A percentile compares a stretch with the other conserved stretches of the same genome.
phyloP scores from a whole-genome alignment of 2,113 vertebrate species.

The Empidonax traillii region DNA sequence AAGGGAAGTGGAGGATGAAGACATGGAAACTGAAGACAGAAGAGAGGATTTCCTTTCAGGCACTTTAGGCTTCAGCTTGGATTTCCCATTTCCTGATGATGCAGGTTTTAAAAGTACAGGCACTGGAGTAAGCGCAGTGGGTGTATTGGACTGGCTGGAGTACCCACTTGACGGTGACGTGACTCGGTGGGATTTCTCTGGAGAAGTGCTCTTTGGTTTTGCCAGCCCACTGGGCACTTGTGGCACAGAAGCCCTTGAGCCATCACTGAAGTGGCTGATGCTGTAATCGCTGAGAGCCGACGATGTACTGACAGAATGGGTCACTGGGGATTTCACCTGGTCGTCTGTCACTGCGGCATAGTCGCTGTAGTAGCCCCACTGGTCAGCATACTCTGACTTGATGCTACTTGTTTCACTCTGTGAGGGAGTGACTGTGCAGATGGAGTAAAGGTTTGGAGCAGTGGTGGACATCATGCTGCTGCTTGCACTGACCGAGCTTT shows the following conservation, averaged over 20 bases:
- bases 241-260: slow-evolving; percentile 58
- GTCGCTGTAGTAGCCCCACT: slow-evolving; percentile 93
- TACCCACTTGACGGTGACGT: slow-evolving; percentile 97
- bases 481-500: slow-evolving; percentile 85
- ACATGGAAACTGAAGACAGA: slow-evolving; percentile 87
- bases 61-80: slow-evolving; percentile 87
- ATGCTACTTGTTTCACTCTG: slow-evolving; percentile 95
- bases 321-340: slow-evolving; percentile 66
- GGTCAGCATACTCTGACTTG: slow-evolving; percentile 90
- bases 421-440: slow-evolving; percentile 87
- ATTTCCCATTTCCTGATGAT: slow-evolving; percentile 83
- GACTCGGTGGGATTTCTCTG: slow-evolving; percentile 89
- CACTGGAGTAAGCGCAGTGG: slow-evolving; percentile 93
- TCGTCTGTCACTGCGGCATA: slow-evolving; percentile 76
- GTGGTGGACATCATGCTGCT: slow-evolving; percentile 86
- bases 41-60: slow-evolving; percentile 97
- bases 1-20: slow-evolving; percentile 94
- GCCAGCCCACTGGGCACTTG: slow-evolving; percentile 56
- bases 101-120: slow-evolving; percentile 82
- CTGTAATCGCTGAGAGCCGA: slow-evolving; percentile 67
- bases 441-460: slow-evolving; percentile 81
- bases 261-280: slow-evolving; percentile 66
- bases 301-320: slow-evolving; percentile 35
- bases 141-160: slow-evolving; percentile 97
- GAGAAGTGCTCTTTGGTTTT: slow-evolving; percentile 85